phyloP scores from a whole-genome alignment of 2,888 invertebrate genomes.

The Capitulum mitella region DNA sequence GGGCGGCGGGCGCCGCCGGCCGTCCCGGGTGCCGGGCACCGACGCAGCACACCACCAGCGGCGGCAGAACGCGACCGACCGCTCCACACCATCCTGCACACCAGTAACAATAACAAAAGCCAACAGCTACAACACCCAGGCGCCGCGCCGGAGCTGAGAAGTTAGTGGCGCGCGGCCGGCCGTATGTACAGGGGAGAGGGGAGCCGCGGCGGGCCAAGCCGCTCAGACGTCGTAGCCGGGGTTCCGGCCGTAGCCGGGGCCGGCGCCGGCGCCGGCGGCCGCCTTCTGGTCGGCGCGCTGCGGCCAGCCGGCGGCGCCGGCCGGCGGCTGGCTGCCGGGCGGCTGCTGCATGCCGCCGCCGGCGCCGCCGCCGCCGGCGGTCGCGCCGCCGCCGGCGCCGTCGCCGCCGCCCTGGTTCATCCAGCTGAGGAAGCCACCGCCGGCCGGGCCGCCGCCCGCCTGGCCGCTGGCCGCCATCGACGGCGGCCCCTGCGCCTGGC shows the following conservation, averaged over 20 bases:
- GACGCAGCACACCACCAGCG: too few relatives aligned
- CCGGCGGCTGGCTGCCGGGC: background rate
- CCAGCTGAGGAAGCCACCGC: slow-evolving; percentile 57
- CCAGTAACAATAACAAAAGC: slow-evolving; percentile 24
- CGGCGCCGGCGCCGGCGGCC: background rate
- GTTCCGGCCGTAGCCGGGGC: background rate
- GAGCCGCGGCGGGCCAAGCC: background rate
- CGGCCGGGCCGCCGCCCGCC: slow-evolving; percentile 46
- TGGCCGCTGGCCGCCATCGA: slow-evolving; percentile 43
- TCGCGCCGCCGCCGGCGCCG: slow-evolving; percentile 41
- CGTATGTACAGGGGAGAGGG: background rate
- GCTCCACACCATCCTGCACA: background rate
- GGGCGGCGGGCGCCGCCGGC: background rate
- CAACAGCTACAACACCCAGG: slow-evolving; percentile 9
- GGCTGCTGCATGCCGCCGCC: slow-evolving; percentile 43
- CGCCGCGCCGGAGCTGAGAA: background rate
- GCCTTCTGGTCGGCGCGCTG: background rate
- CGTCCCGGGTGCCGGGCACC: too few relatives aligned
- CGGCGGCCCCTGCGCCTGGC: slow-evolving; percentile 49
- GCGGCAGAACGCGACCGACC: background rate
- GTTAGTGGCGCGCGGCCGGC: background rate
- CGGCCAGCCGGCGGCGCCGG: slow-evolving; percentile 13
- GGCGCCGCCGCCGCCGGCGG: background rate
- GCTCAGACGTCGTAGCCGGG: slow-evolving; percentile 12
- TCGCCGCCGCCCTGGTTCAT: slow-evolving; percentile 57